phyloP scores from a whole-genome alignment of 2,888 invertebrate genomes.

The Stramonita haemastoma region DNA sequence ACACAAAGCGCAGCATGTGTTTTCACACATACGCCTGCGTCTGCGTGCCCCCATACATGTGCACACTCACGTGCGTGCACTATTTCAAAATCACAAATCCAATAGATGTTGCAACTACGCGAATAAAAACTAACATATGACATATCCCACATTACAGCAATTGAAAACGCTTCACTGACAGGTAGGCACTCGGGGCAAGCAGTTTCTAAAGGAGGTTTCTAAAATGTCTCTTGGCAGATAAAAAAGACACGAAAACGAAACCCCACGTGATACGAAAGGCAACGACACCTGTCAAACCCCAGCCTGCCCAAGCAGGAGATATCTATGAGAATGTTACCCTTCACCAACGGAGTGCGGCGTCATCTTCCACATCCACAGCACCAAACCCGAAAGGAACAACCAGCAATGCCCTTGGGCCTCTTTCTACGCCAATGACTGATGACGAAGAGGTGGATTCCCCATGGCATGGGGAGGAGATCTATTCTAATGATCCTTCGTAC shows the following conservation, averaged over 20 bases:
- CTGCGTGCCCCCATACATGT: too few species aligned
- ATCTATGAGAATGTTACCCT: neutral
- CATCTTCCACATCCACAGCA: neutral
- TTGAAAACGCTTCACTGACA: neutral
- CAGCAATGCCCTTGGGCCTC: neutral
- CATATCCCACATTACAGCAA: neutral
- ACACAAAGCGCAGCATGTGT: too few species aligned
- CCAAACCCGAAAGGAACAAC: neutral
- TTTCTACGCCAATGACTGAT: neutral
- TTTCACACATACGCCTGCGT: too few species aligned
- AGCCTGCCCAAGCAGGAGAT: neutral
- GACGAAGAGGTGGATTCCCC: neutral
- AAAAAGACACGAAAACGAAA: neutral
- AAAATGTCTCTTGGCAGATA: neutral
- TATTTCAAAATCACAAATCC: neutral
- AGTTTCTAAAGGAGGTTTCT: too few species aligned
- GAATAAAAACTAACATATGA: neutral
- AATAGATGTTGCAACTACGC: neutral
- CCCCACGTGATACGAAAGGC: neutral
- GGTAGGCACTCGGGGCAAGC: too few species aligned
- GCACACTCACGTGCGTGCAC: too few species aligned
- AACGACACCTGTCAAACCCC: neutral
- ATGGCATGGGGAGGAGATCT: neutral
- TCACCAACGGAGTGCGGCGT: neutral
- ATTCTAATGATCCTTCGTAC: conserved; percentile 4